Percentiles rank a stretch among this genome's conserved stretches.
These are phyloP conservation scores for Trididemnum miniatum DNA, from an alignment of 23 tunicate species.

Conservation along the genomic window DNA sequence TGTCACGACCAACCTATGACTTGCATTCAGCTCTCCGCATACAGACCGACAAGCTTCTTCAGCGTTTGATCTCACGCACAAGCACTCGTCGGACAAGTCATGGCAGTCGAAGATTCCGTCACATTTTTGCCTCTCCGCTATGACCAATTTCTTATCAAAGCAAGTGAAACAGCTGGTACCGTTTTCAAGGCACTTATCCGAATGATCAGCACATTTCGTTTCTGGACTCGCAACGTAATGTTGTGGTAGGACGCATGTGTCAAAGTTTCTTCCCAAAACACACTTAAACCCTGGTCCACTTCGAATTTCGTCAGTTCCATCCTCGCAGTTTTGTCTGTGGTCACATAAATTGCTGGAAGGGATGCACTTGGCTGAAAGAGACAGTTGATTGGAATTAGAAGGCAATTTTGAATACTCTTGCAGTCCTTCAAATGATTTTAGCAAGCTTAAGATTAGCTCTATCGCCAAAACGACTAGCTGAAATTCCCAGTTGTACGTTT, in stretches of 20 bases:
- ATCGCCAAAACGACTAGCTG: no score
- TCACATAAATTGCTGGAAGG: conserved; percentile 42
- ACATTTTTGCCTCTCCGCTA: conserved; percentile 52
- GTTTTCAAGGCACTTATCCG: conserved; percentile 43
- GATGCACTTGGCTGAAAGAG: conserved; percentile 62
- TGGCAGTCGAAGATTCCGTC: conserved; percentile 79
- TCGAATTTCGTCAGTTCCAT: conserved; percentile 67
- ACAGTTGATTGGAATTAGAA: not conserved
- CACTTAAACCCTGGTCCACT: conserved; percentile 66
- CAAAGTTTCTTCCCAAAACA: conserved; percentile 40
- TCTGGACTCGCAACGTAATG: conserved; percentile 5
- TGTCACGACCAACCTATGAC: no score
- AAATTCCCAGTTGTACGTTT: no score
- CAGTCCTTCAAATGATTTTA: no score
- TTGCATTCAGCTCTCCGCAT: conserved; percentile 20
- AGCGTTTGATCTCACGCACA: conserved; percentile 35
- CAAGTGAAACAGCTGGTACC: conserved; percentile 52
- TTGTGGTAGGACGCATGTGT: conserved; percentile 69
- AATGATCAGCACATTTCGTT: conserved; percentile 46
- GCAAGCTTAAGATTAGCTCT: no score
- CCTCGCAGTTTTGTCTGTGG: conserved; percentile 54
- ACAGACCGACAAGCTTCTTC: conserved; percentile 40
- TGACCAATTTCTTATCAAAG: conserved; percentile 42
- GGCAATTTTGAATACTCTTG: not conserved
- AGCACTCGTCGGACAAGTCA: conserved; percentile 82